Evolutionary conservation across 2,797 vertebrate genomes (phyloP).

Genomic region (Acrocephalus scirpaceus): DNA sequence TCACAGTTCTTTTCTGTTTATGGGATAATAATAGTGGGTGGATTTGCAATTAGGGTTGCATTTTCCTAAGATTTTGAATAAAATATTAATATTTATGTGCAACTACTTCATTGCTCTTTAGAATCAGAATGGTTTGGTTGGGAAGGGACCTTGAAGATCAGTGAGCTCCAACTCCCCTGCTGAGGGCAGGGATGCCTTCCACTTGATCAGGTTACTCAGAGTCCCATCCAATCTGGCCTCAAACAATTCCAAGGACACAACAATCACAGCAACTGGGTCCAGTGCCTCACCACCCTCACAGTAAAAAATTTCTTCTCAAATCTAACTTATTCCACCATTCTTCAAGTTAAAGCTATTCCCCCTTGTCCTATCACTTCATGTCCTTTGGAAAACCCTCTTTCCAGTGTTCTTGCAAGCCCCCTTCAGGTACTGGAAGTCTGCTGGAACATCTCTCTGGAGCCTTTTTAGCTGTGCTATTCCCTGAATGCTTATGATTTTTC

Average conservation of each 20-base stretch:
- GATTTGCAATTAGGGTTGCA: constrained; percentile 44
- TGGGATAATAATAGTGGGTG: not conserved
- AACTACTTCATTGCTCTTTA: not conserved
- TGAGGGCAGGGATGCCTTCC: not conserved
- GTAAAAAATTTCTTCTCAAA: not conserved
- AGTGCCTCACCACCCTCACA: not conserved
- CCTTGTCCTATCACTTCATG: not conserved
- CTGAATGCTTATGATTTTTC: not conserved
- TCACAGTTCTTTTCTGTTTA: constrained; percentile 22
- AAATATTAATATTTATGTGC: constrained; percentile 27
- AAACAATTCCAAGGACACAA: not conserved
- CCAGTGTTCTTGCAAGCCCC: not conserved
- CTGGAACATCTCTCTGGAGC: not conserved
- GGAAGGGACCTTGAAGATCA: not conserved
- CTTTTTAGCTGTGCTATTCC: not conserved
- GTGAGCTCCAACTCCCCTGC: not conserved
- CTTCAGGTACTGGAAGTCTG: not conserved
- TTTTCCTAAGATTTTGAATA: constrained; percentile 50
- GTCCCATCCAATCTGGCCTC: not conserved
- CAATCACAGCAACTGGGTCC: not conserved
- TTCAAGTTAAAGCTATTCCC: not conserved
- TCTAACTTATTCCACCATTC: not conserved
- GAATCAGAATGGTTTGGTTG: not conserved
- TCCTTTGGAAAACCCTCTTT: not conserved
- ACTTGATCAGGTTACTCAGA: not conserved